Evolutionary conservation across 2,797 vertebrate genomes (phyloP).

Genomic region (Denticeps clupeoides): DNA sequence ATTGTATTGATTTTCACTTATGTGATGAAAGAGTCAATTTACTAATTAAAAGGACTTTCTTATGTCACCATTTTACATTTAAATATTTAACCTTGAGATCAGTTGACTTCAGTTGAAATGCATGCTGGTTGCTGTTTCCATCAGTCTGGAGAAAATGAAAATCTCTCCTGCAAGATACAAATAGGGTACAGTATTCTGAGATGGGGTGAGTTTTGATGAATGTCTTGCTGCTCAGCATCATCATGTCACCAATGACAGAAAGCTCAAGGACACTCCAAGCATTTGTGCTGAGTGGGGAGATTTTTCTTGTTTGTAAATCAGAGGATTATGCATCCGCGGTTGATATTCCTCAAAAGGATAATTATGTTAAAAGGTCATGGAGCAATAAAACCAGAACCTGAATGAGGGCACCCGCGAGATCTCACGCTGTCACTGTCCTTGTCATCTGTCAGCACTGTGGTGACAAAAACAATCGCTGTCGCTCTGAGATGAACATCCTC

Average conservation of each 20-base stretch:
- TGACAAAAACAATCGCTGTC: slow-evolving; percentile 43
- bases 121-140: too few species aligned
- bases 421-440: neutral
- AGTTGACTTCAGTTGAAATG: too few species aligned
- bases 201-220: neutral
- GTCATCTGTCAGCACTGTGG: slow-evolving; percentile 43
- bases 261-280: slow-evolving; percentile 27
- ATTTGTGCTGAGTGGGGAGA: too few species aligned
- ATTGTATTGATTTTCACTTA: too few species aligned
- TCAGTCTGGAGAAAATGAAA: too few species aligned
- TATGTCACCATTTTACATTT: too few species aligned
- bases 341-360: slow-evolving; percentile 7
- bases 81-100: too few species aligned
- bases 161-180: too few species aligned
- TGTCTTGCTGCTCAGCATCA: neutral
- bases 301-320: slow-evolving; percentile 15
- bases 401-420: neutral
- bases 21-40: too few species aligned
- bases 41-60: too few species aligned
- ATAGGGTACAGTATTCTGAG: too few species aligned
- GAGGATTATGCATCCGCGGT: neutral
- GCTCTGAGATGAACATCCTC: slow-evolving; percentile 69
- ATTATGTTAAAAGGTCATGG: slow-evolving; percentile 17
- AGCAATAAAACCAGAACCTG: slow-evolving; percentile 6
- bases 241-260: slow-evolving; percentile 7